These are phyloP conservation scores for Epinotia bilunana DNA, from an alignment of 2,888 invertebrate species.

Conservation along the genomic window DNA sequence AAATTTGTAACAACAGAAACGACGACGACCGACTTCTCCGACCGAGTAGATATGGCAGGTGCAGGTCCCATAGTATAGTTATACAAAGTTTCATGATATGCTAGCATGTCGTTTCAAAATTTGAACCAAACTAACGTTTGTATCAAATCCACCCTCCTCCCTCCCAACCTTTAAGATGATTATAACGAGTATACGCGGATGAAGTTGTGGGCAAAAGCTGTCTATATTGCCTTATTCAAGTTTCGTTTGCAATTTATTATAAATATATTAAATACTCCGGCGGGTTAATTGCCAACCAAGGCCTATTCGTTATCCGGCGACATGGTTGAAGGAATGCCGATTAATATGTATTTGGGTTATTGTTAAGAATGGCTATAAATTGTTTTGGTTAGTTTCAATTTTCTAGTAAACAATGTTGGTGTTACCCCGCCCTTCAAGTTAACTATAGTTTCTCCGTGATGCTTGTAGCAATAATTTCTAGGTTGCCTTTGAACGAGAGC, in stretches of 20 bases:
- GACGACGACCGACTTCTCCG: too few relatives aligned
- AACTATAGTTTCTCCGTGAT: background rate
- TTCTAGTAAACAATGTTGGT: background rate
- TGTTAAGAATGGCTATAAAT: constrained; percentile 16
- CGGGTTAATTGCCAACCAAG: constrained; percentile 23
- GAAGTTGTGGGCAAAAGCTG: too few relatives aligned
- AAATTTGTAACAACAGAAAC: too few relatives aligned
- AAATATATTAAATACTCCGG: constrained; percentile 13
- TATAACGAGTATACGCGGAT: too few relatives aligned
- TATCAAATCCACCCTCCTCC: too few relatives aligned
- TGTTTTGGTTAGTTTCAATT: background rate
- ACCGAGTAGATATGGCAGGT: too few relatives aligned
- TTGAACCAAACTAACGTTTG: too few relatives aligned
- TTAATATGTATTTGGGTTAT: constrained; percentile 32
- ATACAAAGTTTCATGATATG: too few relatives aligned
- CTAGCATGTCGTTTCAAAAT: too few relatives aligned
- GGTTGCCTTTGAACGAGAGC: too few relatives aligned
- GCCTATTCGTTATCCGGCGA: constrained; percentile 23
- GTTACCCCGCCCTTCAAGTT: background rate
- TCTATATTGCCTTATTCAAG: background rate
- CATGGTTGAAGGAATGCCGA: constrained; percentile 15
- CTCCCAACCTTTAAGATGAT: too few relatives aligned
- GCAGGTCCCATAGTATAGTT: too few relatives aligned
- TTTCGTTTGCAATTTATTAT: background rate
- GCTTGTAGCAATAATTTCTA: background rate